A percentile compares a stretch with the other conserved stretches of the same genome.
Conservation (phyloP, 1,140 invertebrate species). For the Bombus superbus region DNA sequence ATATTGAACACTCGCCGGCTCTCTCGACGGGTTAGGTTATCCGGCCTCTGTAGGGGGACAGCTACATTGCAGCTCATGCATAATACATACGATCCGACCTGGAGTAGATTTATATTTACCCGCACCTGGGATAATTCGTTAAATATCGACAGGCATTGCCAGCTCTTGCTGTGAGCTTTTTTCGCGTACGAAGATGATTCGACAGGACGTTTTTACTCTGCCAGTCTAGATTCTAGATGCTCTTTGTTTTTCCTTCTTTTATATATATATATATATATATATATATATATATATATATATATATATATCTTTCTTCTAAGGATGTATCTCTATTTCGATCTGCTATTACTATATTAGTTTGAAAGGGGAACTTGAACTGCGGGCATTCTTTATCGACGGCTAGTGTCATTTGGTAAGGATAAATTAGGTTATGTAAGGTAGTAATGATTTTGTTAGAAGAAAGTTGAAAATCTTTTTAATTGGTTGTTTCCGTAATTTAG, state of each 20-base stretch:
- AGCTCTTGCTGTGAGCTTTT: constrained; percentile 45
- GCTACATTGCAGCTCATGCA: constrained; percentile 71
- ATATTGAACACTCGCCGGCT: constrained; percentile 62
- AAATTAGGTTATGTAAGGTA: not conserved
- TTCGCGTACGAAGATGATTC: constrained; percentile 48
- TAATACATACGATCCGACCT: constrained; percentile 71
- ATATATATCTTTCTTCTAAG: not conserved
- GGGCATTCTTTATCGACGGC: not conserved
- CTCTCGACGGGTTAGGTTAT: constrained; percentile 68
- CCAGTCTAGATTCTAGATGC: not conserved
- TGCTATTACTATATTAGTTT: not conserved
- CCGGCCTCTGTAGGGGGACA: constrained; percentile 66
- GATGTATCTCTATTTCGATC: too few species aligned
- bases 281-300: too few species aligned
- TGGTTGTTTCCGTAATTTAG: not conserved
- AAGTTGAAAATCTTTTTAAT: not conserved
- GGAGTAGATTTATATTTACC: constrained; percentile 72
- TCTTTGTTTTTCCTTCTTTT: not conserved
- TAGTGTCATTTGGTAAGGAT: not conserved
- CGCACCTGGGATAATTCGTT: constrained; percentile 68
- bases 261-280: too few species aligned
- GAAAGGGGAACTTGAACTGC: not conserved
- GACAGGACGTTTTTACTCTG: constrained; percentile 34
- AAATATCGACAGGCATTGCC: constrained; percentile 67
- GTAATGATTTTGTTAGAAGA: not conserved